Percentiles rank a stretch among this genome's conserved stretches.
Evolutionary conservation across 2,888 invertebrate species (phyloP).

Genomic region (Anaspis maculata): DNA sequence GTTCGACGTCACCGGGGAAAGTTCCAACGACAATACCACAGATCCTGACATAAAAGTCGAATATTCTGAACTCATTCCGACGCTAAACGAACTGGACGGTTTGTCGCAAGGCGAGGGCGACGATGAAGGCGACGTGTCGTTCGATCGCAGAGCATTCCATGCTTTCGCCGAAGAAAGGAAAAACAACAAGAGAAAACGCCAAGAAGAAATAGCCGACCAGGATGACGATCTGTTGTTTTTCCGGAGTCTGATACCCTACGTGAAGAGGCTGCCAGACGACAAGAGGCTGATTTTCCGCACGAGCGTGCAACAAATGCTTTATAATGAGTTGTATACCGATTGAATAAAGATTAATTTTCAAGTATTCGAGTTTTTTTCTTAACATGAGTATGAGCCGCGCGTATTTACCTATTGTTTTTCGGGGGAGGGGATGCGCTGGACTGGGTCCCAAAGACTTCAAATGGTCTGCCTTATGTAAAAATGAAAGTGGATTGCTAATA

Average conservation of each 20-base stretch:
- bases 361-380: neutral
- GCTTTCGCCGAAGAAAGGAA: neutral
- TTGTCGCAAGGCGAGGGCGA: too few species aligned
- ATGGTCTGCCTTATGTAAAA: too few species aligned
- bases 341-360: neutral
- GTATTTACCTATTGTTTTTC: too few species aligned
- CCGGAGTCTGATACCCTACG: conserved; percentile 10
- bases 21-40: neutral
- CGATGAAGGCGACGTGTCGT: neutral
- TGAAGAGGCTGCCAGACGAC: conserved; percentile 7
- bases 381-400: too few species aligned
- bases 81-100: conserved; percentile 1
- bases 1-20: neutral
- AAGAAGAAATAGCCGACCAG: conserved; percentile 3
- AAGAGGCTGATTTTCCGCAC: conserved; percentile 11
- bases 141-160: conserved; percentile 1
- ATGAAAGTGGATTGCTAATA: too few species aligned
- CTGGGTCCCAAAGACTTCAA: too few species aligned
- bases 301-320: conserved; percentile 12
- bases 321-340: conserved; percentile 9
- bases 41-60: conserved; percentile 1
- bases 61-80: conserved; percentile 2
- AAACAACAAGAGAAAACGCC: neutral
- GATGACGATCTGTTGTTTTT: conserved; percentile 12
- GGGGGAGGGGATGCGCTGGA: too few species aligned